Evolutionary conservation across 2,888 invertebrate species (phyloP), one percentile per base, ranked within the genome.

Genomic region (Torymus texanus): DNA sequence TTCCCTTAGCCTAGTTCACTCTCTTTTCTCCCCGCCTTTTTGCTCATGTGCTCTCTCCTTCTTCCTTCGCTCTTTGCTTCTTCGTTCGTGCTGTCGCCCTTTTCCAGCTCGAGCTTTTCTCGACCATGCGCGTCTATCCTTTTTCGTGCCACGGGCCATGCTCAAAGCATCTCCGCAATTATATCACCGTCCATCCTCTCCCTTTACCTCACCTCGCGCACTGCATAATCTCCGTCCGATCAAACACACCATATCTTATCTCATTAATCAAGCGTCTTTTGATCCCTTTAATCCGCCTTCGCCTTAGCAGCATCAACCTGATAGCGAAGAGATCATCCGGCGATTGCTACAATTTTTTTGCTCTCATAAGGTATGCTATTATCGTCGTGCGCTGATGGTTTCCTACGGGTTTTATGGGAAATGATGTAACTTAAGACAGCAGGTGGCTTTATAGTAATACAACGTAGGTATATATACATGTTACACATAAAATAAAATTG

Each of bases 221-320:
- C 66, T 29, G 70, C 71, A 13, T 67, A 74, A 77, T 80, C 80
- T 80, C 61, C 61, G 59, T 18, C 66, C 74, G 66, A 74, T 81
- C 77, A 65, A 66, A 70, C 62, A 70, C 62, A 56, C 72, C 72
- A 72, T 75, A 79, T 78, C 67, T 80, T 74, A 79, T 80, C 78
- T 81, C 83, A 81, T 78, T 81, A 81, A 78, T 81, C 81, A 63
- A 75, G 67, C 62, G 41, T 78, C 75, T 81, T 81, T 78, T 81
- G 78, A 81, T 81, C 78, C 59, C 75, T 73, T 75, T 78, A 75
- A 78, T 78, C 71, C 66, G 14, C 41, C 8, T 21, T 21, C 16
- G 74, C 65, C 80, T 74, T 71, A 18, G n/a, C 21, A 62, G 66
- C 71, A 65, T 51, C 51, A 21, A 56, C 14, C 13, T 41, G n/a